A percentile compares a stretch with the other conserved stretches of the same genome.
phyloP scores from a whole-genome alignment of 2,888 invertebrate species.

The Blera fallax region DNA sequence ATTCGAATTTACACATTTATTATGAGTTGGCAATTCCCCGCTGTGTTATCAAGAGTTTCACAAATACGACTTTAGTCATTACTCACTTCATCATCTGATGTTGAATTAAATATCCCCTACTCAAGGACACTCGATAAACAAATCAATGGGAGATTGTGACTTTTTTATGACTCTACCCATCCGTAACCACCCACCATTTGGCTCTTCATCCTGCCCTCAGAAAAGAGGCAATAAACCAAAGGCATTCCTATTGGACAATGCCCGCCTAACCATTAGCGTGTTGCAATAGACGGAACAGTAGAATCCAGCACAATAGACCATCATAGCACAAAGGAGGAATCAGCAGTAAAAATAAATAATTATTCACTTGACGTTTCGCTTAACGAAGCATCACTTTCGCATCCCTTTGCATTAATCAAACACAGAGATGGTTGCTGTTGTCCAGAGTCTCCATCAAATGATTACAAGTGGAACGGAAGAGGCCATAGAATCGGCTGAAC shows the following conservation, averaged over 20 bases:
- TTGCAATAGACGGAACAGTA: neutral
- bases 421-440: conserved; percentile 4
- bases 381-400: conserved; percentile 62
- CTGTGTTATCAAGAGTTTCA: neutral
- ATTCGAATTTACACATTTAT: conserved; percentile 10
- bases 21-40: neutral
- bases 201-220: neutral
- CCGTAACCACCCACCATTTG: neutral
- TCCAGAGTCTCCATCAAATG: conserved; percentile 3
- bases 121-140: neutral
- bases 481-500: conserved; percentile 42
- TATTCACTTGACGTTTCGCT: conserved; percentile 64
- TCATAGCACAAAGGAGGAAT: neutral
- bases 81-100: neutral
- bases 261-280: neutral
- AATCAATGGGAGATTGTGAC: conserved; percentile 2
- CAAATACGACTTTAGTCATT: conserved; percentile 14
- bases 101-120: neutral
- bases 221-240: neutral
- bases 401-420: conserved; percentile 59
- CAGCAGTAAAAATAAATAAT: conserved; percentile 47
- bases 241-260: neutral
- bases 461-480: conserved; percentile 39
- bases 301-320: neutral
- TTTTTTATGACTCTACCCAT: neutral